Base-by-base conservation (phyloP, 2,113 vertebrate genomes). In the Poeciliopsis prolifica region DNA sequence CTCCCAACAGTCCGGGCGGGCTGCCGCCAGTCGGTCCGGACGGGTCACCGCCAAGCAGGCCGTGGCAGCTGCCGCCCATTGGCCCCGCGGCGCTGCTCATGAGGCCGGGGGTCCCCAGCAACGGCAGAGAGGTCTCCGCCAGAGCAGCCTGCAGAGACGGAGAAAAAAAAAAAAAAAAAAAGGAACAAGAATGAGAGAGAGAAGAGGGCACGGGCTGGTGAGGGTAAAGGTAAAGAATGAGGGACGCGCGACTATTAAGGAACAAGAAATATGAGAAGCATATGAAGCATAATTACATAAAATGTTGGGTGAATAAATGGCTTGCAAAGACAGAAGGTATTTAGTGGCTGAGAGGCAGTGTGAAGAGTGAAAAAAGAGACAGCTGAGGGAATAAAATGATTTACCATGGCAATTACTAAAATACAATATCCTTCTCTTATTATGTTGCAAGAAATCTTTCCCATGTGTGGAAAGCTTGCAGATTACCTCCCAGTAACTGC, bases 81-180 rank as follows among this genome's bases (percentile, higher is more conserved):
- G 96, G 90, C 76, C 96, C 96, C 72, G 96, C 94, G 90, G 97
- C 95, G 69, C 96, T 97, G 93, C 95, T 97, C 96, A 99, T 96
- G 93, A 99, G 92, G 68, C 96, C 96, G 1, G 97, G 96, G 86
- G 95, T 98, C 86, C 97, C 96, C 91, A 99, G 95, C 91, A 99
- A 91, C 86, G 98, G 98, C 93, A 99, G 96, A 95, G 97, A 97
- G 91, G 97, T 98, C 94, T 99, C 98, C 65, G 98, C 98, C 93
- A 99, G 92, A 15, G 98, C 98, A 75, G 98, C 98, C 97, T 99
- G 89, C 86, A 22, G 37, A 51, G 65, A 58, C 37, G 28, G 9
- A 12, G 33, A 30, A 69, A 29, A 28, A 69, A 28, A 40, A 28
- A 69, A 28, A 40, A 29, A 29, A 29, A 29, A 29, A 17, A 37